Conservation (phyloP, 2,113 vertebrate species). For the Megaleporinus macrocephalus region DNA sequence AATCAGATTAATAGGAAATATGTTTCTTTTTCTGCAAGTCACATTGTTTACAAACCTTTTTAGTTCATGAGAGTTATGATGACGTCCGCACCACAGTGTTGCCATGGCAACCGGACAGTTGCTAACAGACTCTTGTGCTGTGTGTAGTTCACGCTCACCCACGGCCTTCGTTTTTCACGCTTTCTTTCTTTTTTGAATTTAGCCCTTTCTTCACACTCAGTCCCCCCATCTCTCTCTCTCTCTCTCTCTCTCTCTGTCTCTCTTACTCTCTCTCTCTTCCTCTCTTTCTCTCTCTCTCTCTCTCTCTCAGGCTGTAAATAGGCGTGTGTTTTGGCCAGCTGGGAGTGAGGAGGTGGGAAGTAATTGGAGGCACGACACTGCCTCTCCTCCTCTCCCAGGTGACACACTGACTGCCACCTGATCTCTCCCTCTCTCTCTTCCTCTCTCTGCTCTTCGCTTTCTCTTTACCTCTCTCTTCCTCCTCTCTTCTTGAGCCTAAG, state of each 20-base stretch:
- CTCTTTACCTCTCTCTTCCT: conserved; percentile 6
- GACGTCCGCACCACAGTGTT: not conserved
- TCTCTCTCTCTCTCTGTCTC: not conserved
- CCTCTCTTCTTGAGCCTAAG: not conserved
- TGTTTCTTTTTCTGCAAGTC: no score
- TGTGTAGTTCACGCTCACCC: not conserved
- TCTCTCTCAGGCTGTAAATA: conserved; percentile 42
- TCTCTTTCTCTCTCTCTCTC: not conserved
- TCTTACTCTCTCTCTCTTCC: not conserved
- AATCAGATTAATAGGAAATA: no score
- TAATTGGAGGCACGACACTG: conserved; percentile 33
- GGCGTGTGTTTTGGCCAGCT: conserved; percentile 19
- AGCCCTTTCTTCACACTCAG: not conserved
- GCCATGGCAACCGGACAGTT: conserved; percentile 37
- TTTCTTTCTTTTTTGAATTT: not conserved
- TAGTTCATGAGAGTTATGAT: not conserved
- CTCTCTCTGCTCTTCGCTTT: not conserved
- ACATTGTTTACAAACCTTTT: not conserved
- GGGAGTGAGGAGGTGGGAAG: conserved; percentile 13
- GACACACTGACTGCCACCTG: conserved; percentile 33
- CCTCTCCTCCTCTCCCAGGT: conserved; percentile 47
- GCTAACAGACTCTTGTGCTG: not conserved
- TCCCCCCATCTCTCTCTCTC: not conserved
- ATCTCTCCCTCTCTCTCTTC: not conserved
- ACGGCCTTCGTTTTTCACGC: not conserved